These are phyloP conservation scores for Gymnothorax javanicus DNA, from an alignment of 2,797 vertebrate species.

Conservation along the genomic window DNA sequence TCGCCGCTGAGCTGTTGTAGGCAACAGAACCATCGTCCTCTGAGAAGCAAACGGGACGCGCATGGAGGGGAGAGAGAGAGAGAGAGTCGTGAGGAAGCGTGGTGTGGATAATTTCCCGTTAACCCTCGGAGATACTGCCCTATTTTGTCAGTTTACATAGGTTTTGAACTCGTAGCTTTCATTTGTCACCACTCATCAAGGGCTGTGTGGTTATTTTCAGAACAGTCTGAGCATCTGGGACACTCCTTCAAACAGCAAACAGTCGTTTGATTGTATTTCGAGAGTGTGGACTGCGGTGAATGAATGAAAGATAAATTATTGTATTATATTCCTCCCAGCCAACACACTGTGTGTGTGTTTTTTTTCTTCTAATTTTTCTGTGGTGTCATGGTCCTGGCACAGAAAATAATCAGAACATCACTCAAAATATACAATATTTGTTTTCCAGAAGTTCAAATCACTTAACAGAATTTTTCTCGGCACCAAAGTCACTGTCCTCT, in stretches of 20 bases:
- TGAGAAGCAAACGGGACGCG: background rate
- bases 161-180: background rate
- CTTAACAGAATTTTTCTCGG: background rate
- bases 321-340: background rate
- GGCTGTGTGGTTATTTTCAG: background rate
- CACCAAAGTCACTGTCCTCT: no score
- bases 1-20: background rate
- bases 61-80: background rate
- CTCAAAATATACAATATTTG: background rate
- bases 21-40: background rate
- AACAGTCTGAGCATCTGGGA: background rate
- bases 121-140: background rate
- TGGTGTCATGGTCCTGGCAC: background rate
- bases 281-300: background rate
- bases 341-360: background rate
- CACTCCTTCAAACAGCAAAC: background rate
- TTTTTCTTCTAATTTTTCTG: background rate
- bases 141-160: background rate
- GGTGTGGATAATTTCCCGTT: background rate
- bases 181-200: background rate
- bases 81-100: background rate
- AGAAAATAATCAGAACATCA: background rate
- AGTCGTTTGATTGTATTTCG: background rate
- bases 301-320: background rate
- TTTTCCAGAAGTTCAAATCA: background rate